phyloP scores from a whole-genome alignment of 2,113 vertebrate species.

The Corythaeola cristata region DNA sequence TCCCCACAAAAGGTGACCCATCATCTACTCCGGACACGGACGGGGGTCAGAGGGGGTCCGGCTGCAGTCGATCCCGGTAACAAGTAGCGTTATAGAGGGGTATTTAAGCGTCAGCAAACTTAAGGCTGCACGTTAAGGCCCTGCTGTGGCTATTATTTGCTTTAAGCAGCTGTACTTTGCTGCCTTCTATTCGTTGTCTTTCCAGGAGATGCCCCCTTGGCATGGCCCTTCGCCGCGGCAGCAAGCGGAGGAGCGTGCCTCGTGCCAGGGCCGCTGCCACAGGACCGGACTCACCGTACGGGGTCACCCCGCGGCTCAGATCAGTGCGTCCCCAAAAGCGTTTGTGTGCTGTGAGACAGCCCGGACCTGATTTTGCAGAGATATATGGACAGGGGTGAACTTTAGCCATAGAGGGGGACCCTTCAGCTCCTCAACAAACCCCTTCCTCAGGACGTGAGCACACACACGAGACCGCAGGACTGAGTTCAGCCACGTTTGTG shows the following conservation, averaged over 20 bases:
- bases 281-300: rapidly evolving
- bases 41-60: background rate
- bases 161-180: background rate
- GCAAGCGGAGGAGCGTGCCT: background rate
- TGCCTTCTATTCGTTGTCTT: background rate
- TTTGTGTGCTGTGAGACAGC: background rate
- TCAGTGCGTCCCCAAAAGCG: background rate
- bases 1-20: background rate
- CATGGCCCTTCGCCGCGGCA: rapidly evolving
- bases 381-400: background rate
- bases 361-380: background rate
- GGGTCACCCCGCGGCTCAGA: background rate
- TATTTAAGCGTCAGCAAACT: background rate
- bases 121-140: background rate
- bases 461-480: rapidly evolving
- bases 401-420: background rate
- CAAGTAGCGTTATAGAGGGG: background rate
- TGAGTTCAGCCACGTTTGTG: background rate
- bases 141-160: background rate
- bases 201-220: background rate
- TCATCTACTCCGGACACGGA: background rate
- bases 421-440: background rate
- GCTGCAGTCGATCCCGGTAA: background rate
- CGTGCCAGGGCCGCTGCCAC: background rate
- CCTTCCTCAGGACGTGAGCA: background rate